Conservation (phyloP, 2,888 invertebrate genomes). For the Esperia sulphurella region DNA sequence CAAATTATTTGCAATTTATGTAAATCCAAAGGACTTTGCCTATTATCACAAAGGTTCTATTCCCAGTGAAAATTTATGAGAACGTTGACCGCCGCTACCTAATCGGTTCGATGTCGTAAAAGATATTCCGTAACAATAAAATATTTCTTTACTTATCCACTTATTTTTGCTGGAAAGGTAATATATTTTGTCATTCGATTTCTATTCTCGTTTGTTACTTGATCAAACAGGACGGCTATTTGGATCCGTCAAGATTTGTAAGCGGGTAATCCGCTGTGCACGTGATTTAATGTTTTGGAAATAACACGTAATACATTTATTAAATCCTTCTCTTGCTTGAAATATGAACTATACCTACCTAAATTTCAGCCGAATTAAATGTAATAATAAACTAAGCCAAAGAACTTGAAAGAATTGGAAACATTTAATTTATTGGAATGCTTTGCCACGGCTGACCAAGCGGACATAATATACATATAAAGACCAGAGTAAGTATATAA, state of each 20-base stretch:
- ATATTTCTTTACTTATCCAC: constrained; percentile 16
- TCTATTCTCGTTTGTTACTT: constrained; percentile 4
- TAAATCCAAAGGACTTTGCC: not conserved
- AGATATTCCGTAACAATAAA: constrained; percentile 14
- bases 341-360: too few relatives aligned
- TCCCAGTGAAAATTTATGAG: not conserved
- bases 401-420: too few relatives aligned
- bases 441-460: too few relatives aligned
- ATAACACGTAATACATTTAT: too few relatives aligned
- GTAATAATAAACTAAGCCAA: too few relatives aligned
- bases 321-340: too few relatives aligned
- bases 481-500: too few relatives aligned
- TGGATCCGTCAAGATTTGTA: not conserved
- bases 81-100: not conserved
- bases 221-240: constrained; percentile 6
- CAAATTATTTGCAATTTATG: not conserved
- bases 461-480: too few relatives aligned
- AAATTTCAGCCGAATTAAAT: too few relatives aligned
- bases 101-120: constrained; percentile 12
- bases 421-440: too few relatives aligned
- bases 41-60: not conserved
- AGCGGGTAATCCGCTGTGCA: too few relatives aligned
- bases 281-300: too few relatives aligned
- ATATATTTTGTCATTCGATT: constrained; percentile 18
- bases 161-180: constrained; percentile 8